These are phyloP conservation scores for Troglohyphantes excavatus DNA, from an alignment of 2,888 invertebrate species.

Conservation along the genomic window DNA sequence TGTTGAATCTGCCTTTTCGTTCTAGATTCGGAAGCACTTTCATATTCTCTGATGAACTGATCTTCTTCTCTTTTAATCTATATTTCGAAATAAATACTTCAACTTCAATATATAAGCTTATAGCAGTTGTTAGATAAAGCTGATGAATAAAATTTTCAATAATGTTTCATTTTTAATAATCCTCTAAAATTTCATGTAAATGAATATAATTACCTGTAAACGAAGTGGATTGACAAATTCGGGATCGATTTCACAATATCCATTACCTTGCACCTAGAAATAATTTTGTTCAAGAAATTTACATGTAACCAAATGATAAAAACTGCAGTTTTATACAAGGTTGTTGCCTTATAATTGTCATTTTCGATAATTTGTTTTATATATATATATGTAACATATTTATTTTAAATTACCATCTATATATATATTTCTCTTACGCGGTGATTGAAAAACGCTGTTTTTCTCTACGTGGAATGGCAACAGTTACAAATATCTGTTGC, in stretches of 20 bases:
- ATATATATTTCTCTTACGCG: too few relatives aligned
- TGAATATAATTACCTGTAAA: constrained; percentile 79
- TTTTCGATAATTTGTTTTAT: neutral
- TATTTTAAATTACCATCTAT: too few relatives aligned
- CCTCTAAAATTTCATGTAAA: neutral
- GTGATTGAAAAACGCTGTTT: too few relatives aligned
- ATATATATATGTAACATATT: too few relatives aligned
- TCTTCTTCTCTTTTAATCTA: constrained; percentile 74
- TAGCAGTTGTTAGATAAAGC: neutral
- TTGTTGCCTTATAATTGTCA: neutral
- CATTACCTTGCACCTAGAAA: constrained; percentile 76
- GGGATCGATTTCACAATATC: constrained; percentile 83
- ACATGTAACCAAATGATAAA: neutral
- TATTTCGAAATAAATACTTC: neutral
- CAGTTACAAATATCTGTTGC: too few relatives aligned
- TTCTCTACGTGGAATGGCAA: too few relatives aligned
- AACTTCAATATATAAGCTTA: neutral
- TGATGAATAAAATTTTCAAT: neutral
- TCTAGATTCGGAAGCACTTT: constrained; percentile 18
- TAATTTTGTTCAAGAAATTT: neutral
- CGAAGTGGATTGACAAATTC: constrained; percentile 88
- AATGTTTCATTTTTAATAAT: neutral
- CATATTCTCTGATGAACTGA: constrained; percentile 55
- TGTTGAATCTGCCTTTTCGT: constrained; percentile 36
- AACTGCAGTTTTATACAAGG: neutral